These are phyloP conservation scores for Porites evermanni DNA, from an alignment of 92 coral and sea anemone species.

Conservation along the genomic window DNA sequence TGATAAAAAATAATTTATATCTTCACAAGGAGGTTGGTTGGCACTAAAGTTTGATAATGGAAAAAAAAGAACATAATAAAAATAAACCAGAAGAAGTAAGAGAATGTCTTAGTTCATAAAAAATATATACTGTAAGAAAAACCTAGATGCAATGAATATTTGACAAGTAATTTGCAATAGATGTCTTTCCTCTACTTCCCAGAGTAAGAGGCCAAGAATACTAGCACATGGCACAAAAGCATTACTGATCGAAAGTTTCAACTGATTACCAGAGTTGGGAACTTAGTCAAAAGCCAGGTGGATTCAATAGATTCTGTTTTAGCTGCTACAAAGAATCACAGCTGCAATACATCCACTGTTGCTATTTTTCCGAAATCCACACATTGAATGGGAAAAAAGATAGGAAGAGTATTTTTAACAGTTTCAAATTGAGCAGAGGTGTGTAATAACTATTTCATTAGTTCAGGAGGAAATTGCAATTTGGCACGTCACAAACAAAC, in stretches of 20 bases:
- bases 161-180: constrained; percentile 15
- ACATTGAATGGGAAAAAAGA: background rate
- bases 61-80: too few relatives aligned
- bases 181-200: constrained; percentile 16
- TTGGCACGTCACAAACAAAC: constrained; percentile 3
- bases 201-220: background rate
- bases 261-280: constrained; percentile 6
- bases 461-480: constrained; percentile 10
- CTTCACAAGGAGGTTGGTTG: background rate
- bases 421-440: constrained; percentile 7
- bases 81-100: constrained; percentile 1
- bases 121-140: background rate
- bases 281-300: background rate
- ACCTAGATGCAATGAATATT: constrained; percentile 5
- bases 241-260: constrained; percentile 14
- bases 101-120: constrained; percentile 10
- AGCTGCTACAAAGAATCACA: background rate
- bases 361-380: background rate
- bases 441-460: background rate
- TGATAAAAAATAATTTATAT: constrained; percentile 1
- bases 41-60: too few relatives aligned
- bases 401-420: constrained; percentile 1
- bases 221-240: constrained; percentile 1
- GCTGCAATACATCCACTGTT: background rate
- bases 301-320: background rate